Evolutionary conservation across 2,888 invertebrate species (phyloP).

Genomic region (Diadegma fenestrale): DNA sequence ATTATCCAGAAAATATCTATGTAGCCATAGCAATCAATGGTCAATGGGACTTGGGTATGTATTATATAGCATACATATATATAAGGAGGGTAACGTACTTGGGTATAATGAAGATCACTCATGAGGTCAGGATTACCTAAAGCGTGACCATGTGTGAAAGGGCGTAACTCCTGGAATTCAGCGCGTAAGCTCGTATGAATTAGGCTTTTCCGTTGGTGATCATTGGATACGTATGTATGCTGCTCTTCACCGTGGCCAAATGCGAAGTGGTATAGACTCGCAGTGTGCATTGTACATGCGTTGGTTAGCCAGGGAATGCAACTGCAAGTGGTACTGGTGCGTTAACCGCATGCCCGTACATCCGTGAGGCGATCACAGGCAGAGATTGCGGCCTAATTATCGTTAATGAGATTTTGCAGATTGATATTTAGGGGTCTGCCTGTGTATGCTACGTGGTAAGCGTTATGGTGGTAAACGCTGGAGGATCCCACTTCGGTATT

Average conservation of each 20-base stretch:
- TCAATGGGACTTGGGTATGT: conserved; percentile 14
- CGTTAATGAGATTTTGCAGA: conserved; percentile 78
- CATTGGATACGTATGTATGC: conserved; percentile 9
- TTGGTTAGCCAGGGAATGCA: conserved; percentile 68
- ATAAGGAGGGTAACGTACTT: conserved; percentile 13
- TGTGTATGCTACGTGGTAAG: conserved; percentile 31
- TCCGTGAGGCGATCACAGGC: conserved; percentile 66
- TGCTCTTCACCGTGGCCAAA: conserved; percentile 40
- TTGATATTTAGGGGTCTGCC: conserved; percentile 75
- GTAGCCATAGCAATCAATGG: conserved; percentile 18
- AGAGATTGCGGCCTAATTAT: conserved; percentile 78
- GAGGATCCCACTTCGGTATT: conserved; percentile 5
- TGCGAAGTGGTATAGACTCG: conserved; percentile 36
- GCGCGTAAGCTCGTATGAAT: conserved; percentile 1
- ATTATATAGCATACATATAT: neutral
- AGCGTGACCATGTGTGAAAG: conserved; percentile 13
- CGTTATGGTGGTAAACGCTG: conserved; percentile 11
- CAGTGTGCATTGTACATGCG: conserved; percentile 62
- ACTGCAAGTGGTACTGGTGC: conserved; percentile 67
- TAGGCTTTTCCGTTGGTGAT: conserved; percentile 19
- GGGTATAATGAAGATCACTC: conserved; percentile 43
- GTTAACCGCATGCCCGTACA: conserved; percentile 67
- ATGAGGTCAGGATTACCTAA: conserved; percentile 7
- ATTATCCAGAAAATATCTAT: neutral
- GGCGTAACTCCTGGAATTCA: conserved; percentile 8